These are phyloP conservation scores for Leiothrix lutea DNA, from an alignment of 2,113 vertebrate genomes.

Conservation along the genomic window DNA sequence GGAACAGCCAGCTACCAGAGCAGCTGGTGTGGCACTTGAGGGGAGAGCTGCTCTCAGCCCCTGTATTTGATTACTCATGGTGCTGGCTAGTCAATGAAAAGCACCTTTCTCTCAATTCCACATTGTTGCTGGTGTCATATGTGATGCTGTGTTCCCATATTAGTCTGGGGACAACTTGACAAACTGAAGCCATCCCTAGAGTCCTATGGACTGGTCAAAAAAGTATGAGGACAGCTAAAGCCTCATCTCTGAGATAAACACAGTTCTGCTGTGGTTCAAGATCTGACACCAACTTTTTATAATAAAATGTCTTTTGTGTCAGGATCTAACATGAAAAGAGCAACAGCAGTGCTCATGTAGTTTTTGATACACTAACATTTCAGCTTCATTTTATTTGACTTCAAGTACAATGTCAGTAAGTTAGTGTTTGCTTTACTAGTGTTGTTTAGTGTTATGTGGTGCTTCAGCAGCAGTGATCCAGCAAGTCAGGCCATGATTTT, in stretches of 20 bases:
- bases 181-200: background rate
- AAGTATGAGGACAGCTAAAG: background rate
- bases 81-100: background rate
- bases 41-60: background rate
- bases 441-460: background rate
- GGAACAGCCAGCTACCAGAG: background rate
- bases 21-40: background rate
- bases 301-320: background rate
- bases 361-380: background rate
- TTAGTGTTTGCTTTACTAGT: background rate
- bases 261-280: background rate
- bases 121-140: background rate
- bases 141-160: background rate
- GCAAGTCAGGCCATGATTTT: background rate
- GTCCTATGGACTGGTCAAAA: background rate
- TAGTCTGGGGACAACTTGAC: background rate
- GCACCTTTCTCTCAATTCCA: background rate
- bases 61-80: background rate
- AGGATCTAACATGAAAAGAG: background rate
- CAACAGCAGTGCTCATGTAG: background rate
- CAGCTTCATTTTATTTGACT: background rate
- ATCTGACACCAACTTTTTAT: background rate
- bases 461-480: background rate
- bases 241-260: background rate
- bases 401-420: background rate